Conservation (phyloP, 2,113 vertebrate species). For the Loxodonta africana region DNA sequence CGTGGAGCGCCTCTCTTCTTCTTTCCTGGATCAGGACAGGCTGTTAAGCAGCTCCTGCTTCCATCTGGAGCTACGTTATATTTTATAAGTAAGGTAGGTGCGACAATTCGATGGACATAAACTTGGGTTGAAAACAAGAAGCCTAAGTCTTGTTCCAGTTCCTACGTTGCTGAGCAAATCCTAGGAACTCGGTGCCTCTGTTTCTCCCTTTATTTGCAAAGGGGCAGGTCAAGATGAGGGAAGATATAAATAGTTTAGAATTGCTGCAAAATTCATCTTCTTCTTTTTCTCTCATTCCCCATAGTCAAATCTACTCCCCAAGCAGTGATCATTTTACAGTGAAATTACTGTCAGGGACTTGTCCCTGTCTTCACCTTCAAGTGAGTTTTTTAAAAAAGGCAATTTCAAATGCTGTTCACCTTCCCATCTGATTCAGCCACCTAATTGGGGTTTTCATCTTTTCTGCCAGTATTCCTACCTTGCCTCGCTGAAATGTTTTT, state of each 20-base stretch:
- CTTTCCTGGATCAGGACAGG: too few relatives aligned
- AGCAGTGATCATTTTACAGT: constrained; percentile 42
- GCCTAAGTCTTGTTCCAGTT: neutral
- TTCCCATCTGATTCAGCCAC: neutral
- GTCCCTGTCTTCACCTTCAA: constrained; percentile 56
- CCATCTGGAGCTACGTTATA: accelerated
- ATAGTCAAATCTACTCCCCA: neutral
- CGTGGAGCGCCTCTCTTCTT: accelerated
- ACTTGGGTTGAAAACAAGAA: neutral
- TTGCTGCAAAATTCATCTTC: neutral
- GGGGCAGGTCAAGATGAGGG: neutral
- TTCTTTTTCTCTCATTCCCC: constrained; percentile 11
- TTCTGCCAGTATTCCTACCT: neutral
- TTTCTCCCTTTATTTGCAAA: constrained; percentile 32
- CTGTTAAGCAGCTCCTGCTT: neutral
- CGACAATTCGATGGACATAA: neutral
- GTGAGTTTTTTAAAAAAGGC: neutral
- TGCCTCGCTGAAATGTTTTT: neutral
- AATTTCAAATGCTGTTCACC: constrained; percentile 57
- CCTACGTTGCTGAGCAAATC: neutral
- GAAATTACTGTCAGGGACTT: neutral
- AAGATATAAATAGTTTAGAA: constrained; percentile 9
- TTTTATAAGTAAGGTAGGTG: neutral
- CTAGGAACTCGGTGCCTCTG: neutral
- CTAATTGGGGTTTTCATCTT: constrained; percentile 14